Conservation (phyloP, 2,888 invertebrate species). For the Tenodera sinensis region DNA sequence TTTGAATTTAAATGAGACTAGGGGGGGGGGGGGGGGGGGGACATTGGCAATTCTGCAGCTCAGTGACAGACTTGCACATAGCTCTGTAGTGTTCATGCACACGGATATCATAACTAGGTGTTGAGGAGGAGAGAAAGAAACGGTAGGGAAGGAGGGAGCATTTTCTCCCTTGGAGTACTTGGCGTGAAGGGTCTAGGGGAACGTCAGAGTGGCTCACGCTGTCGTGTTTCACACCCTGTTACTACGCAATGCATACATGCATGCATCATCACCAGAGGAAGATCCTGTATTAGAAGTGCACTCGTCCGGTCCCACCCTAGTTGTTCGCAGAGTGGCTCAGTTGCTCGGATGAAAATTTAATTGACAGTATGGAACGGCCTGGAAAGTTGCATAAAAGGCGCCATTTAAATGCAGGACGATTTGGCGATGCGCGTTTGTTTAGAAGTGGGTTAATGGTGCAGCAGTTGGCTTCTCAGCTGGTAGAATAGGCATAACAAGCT, state of each 20-base stretch:
- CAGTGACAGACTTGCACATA: neutral
- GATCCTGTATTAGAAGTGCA: neutral
- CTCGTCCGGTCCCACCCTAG: neutral
- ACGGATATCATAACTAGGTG: neutral
- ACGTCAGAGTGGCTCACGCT: neutral
- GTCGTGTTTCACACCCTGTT: neutral
- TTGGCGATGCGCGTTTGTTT: neutral
- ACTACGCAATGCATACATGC: neutral
- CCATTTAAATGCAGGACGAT: neutral
- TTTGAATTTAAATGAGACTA: too few species aligned
- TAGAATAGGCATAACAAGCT: neutral
- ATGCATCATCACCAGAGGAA: neutral
- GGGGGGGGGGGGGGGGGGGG: too few species aligned
- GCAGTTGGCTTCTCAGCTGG: neutral
- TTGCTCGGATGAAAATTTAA: neutral
- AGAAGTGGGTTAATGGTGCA: neutral
- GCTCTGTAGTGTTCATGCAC: neutral
- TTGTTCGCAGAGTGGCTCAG: neutral
- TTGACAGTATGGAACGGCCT: neutral
- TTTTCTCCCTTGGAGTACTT: neutral
- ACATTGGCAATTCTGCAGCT: neutral
- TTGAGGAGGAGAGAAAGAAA: neutral
- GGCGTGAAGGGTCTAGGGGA: neutral
- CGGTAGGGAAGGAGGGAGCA: neutral
- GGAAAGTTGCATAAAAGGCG: neutral